These are phyloP conservation scores for Porites divaricata DNA, from an alignment of 92 coral and sea anemone species.

Conservation along the genomic window DNA sequence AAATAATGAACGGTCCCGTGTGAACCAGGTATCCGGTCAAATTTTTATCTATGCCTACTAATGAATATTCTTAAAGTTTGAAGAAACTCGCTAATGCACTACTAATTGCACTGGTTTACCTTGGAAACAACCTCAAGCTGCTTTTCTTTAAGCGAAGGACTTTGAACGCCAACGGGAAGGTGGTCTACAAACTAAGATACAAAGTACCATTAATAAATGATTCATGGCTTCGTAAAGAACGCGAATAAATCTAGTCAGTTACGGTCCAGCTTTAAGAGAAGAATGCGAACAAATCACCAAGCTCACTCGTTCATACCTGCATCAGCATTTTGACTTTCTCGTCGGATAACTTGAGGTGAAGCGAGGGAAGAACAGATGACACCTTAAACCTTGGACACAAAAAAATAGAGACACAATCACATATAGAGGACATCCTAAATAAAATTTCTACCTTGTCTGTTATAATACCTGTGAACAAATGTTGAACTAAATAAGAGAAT, in stretches of 20 bases:
- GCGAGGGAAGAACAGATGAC: conserved; percentile 76
- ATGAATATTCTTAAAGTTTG: no score
- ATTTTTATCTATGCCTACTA: no score
- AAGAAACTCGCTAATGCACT: neutral
- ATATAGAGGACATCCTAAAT: neutral
- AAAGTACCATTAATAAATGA: neutral
- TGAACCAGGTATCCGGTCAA: no score
- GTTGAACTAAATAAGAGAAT: no score
- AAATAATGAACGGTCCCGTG: no score
- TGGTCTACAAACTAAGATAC: conserved; percentile 48
- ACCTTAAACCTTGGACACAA: conserved; percentile 70
- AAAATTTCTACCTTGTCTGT: neutral
- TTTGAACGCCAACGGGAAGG: conserved; percentile 56
- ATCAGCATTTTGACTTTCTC: conserved; percentile 80
- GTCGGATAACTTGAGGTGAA: conserved; percentile 88
- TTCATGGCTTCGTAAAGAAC: neutral
- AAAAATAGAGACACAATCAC: neutral
- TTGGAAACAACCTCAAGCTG: conserved; percentile 4
- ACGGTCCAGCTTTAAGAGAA: neutral
- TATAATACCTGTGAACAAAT: no score
- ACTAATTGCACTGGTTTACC: neutral
- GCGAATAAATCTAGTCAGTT: no score
- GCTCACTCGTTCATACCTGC: conserved; percentile 61
- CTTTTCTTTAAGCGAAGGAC: conserved; percentile 25
- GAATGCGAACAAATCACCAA: neutral